Percentiles rank a stretch among this genome's conserved stretches.
Conservation (phyloP, 1,140 invertebrate genomes). For the Aphelenchoides fujianensis region DNA sequence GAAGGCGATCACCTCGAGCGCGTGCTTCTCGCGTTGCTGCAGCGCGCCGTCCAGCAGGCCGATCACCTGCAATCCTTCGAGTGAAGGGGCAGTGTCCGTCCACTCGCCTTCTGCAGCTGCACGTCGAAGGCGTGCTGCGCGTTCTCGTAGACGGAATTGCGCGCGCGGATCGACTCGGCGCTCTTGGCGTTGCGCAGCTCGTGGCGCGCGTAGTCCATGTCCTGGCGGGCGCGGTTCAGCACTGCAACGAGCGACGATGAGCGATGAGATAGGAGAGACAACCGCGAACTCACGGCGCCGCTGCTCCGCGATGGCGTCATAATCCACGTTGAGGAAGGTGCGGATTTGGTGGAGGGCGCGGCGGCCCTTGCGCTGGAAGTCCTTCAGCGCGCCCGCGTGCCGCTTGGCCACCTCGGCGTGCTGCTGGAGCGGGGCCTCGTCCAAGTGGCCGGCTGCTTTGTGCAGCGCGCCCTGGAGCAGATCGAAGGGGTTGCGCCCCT, state of each 20-base stretch:
- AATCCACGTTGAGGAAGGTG: conserved; percentile 11
- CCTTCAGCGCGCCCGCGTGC: not conserved
- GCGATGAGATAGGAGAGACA: not conserved
- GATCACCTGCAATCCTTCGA: no score
- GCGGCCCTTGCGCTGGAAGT: not conserved
- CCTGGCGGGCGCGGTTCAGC: conserved; percentile 8
- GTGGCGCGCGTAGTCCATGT: conserved; percentile 19
- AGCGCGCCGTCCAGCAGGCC: no score
- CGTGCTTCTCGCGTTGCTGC: no score
- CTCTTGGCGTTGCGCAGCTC: conserved; percentile 12
- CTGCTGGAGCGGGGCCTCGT: no score
- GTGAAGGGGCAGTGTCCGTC: no score
- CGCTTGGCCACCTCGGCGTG: not conserved
- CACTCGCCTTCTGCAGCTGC: no score
- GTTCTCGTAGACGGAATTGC: conserved; percentile 2
- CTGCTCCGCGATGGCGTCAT: not conserved
- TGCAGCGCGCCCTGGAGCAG: not conserved
- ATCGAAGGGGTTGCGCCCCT: conserved; percentile 1
- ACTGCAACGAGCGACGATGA: not conserved
- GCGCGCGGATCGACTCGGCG: not conserved
- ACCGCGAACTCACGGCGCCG: not conserved
- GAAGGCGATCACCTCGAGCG: no score
- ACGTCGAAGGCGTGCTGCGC: not conserved
- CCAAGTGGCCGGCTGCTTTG: not conserved
- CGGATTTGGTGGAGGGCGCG: not conserved